phyloP scores from a whole-genome alignment of 2,113 vertebrate species.

The Montifringilla adamsi region DNA sequence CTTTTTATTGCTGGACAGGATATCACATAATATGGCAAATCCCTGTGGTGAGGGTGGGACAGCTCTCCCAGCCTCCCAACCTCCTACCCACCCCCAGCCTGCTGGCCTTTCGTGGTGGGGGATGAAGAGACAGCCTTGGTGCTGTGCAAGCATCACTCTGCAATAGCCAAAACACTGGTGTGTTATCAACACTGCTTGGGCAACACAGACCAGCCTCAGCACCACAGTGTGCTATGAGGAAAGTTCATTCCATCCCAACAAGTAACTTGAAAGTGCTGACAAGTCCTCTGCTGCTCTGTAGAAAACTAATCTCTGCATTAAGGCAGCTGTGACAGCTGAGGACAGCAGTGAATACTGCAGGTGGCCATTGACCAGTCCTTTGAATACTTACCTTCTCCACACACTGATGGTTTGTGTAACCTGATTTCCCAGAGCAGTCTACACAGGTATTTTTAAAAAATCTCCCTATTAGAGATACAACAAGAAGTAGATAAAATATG shows the following conservation, averaged over 20 bases:
- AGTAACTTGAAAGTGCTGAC: neutral
- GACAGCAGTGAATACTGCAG: neutral
- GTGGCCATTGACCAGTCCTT: neutral
- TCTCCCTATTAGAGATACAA: neutral
- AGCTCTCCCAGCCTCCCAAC: neutral
- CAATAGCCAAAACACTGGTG: neutral
- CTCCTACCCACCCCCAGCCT: neutral
- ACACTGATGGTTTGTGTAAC: neutral
- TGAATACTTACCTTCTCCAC: neutral
- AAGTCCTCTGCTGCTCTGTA: neutral
- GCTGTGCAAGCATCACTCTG: neutral
- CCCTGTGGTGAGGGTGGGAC: neutral
- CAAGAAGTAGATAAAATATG: neutral
- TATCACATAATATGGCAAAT: neutral
- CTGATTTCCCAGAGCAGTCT: neutral
- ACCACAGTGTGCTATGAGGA: neutral
- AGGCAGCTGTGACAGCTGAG: neutral
- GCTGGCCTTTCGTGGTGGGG: neutral
- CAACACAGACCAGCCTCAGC: neutral
- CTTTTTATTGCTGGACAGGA: neutral
- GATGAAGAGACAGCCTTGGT: neutral
- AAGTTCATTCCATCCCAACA: neutral
- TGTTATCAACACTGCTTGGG: neutral
- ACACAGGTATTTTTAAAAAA: neutral
- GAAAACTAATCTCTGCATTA: neutral